These are phyloP conservation scores for Coptodon bakossiorum DNA, from an alignment of 2,113 vertebrate genomes.

Conservation along the genomic window DNA sequence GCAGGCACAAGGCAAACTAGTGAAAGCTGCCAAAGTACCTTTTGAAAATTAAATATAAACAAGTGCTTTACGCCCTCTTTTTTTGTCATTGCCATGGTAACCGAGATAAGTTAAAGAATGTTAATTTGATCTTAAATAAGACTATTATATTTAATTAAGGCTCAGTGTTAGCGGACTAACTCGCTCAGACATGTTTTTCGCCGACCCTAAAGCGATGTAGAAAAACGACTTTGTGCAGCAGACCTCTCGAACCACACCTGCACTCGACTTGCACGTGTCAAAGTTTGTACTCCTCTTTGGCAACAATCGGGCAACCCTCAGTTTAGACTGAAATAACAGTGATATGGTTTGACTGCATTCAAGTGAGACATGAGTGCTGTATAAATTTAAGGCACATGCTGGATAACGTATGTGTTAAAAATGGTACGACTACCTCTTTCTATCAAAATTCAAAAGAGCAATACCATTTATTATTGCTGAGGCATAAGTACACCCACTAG, in stretches of 20 bases:
- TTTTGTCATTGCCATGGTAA: background rate
- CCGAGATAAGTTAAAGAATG: background rate
- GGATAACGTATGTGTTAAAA: background rate
- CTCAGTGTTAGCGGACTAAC: background rate
- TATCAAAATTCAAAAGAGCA: background rate
- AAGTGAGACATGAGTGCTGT: background rate
- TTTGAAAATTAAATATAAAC: background rate
- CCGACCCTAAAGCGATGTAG: background rate
- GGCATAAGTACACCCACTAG: background rate
- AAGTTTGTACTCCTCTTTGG: background rate
- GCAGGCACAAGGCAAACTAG: background rate
- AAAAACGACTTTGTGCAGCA: background rate
- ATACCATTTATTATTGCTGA: background rate
- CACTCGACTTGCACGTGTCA: background rate
- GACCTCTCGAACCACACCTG: background rate
- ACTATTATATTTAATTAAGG: background rate
- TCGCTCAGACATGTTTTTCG: background rate
- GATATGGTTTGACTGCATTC: background rate
- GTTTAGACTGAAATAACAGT: background rate
- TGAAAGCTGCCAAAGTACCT: background rate
- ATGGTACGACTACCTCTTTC: background rate
- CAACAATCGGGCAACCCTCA: background rate
- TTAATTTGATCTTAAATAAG: background rate
- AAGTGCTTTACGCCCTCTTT: background rate
- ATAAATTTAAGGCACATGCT: background rate